Evolutionary conservation across 2,888 invertebrate species (phyloP), one percentile per base, ranked within the genome.

Genomic region (Tridacna gigas): DNA sequence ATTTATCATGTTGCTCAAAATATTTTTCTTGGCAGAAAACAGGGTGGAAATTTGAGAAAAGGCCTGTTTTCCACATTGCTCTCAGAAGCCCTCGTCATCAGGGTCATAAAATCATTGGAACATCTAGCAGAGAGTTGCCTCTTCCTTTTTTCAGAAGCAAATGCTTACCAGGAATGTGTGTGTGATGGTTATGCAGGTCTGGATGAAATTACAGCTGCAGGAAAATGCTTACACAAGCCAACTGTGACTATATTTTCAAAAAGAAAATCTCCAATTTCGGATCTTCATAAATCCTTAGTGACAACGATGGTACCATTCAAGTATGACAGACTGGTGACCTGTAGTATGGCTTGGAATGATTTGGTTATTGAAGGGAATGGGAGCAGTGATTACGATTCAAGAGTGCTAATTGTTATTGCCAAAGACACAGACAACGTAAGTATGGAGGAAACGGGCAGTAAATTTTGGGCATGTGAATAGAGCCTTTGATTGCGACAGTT

Each of bases 261-360:
- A 12, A 22, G 11, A 5, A 20, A 45, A 69, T 13, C 20, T 28
- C 20, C n/a, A 18, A 28, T 45, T 69, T 47, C n/a, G n/a, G 20
- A 18, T n/a, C 18, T 69, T 12, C n/a, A n/a, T 18, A 15, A 45
- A 3, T n/a, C 25, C 37, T 47, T 69, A 1, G 47, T 69, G 5
- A n/a, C 37, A 47, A 47, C 69, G 7, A 3, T 69, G 47, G 69
- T 45, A 69, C 69, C 69, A 69, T 69, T 69, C 47, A 69, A 20
- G 22, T 47, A 69, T 22, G 20, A 20, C 15, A 45, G 9, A 45
- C 69, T 69, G 20, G 47, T 20, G 0, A 45, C 25, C 28, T 18
- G 45, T 12, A 45, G 45, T 13, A 45, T 69, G 25, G 4, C 69
- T 5, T 69, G 69, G 69, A 47, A 47, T 12, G 69, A 69, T 47